phyloP scores from a whole-genome alignment of 1,140 invertebrate species.

The Metopolophium dirhodum region DNA sequence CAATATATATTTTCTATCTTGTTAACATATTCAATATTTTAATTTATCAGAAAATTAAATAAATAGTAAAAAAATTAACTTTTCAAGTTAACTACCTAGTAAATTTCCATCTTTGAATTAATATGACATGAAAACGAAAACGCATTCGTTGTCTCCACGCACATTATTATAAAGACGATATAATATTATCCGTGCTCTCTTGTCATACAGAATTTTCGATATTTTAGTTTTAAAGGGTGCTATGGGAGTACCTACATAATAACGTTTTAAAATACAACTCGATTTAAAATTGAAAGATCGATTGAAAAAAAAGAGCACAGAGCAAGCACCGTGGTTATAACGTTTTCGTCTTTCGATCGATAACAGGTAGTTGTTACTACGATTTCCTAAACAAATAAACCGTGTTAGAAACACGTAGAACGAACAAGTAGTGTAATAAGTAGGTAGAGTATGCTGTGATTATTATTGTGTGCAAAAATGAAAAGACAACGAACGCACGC shows the following conservation, averaged over 20 bases:
- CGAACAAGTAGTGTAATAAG: background rate
- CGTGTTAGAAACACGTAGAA: background rate
- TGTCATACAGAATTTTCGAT: background rate
- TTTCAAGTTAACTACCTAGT: background rate
- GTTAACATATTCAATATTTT: no score
- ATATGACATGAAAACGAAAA: no score
- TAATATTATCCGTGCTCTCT: no score
- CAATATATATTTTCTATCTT: no score
- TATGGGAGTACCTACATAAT: no score
- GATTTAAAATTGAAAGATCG: background rate
- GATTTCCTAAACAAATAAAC: background rate
- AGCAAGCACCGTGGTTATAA: background rate
- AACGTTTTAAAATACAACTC: background rate
- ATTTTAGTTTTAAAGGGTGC: background rate
- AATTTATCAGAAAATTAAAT: no score
- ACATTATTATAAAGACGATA: background rate
- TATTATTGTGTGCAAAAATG: background rate
- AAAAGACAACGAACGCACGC: background rate
- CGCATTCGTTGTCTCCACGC: no score
- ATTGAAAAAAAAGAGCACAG: background rate
- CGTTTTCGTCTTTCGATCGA: background rate
- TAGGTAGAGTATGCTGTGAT: no score
- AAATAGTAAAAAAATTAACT: background rate
- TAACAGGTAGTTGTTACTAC: background rate
- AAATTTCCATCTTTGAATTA: background rate